A percentile compares a stretch with the other conserved stretches of the same genome.
Conservation (phyloP, 2,888 invertebrate species). For the Cataglyphis altisquamis region DNA sequence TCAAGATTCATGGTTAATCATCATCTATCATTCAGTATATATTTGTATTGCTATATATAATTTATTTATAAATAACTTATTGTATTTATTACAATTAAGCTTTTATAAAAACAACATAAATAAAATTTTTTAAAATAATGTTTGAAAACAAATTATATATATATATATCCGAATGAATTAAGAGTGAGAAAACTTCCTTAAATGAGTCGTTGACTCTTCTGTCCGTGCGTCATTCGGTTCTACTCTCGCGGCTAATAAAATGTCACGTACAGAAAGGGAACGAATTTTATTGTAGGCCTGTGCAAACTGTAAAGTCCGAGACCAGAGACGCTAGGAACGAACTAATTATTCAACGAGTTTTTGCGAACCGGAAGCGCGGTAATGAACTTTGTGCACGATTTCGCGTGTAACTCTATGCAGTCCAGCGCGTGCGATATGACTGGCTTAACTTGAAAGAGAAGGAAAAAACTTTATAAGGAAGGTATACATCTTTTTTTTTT, state of each 20-base stretch:
- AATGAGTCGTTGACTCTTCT: slow-evolving; percentile 29
- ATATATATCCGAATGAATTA: slow-evolving; percentile 1
- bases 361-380: slow-evolving; percentile 34
- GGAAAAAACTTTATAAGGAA: background rate
- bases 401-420: slow-evolving; percentile 6
- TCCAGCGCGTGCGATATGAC: background rate
- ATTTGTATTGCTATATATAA: slow-evolving; percentile 10
- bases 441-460: background rate
- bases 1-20: background rate
- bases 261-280: slow-evolving; percentile 33
- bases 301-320: background rate
- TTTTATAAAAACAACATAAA: no score
- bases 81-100: no score
- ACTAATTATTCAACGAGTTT: slow-evolving; percentile 35
- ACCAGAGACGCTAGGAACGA: slow-evolving; percentile 4
- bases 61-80: no score
- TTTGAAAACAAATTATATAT: no score
- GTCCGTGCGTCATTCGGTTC: background rate
- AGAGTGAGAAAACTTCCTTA: slow-evolving; percentile 26
- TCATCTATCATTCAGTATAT: slow-evolving; percentile 21
- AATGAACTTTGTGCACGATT: slow-evolving; percentile 34
- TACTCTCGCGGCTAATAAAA: slow-evolving; percentile 24
- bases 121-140: no score
- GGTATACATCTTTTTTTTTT: background rate
- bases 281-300: slow-evolving; percentile 26